Conservation (phyloP, 2,888 invertebrate genomes). For the Sphaeridia pumilis region DNA sequence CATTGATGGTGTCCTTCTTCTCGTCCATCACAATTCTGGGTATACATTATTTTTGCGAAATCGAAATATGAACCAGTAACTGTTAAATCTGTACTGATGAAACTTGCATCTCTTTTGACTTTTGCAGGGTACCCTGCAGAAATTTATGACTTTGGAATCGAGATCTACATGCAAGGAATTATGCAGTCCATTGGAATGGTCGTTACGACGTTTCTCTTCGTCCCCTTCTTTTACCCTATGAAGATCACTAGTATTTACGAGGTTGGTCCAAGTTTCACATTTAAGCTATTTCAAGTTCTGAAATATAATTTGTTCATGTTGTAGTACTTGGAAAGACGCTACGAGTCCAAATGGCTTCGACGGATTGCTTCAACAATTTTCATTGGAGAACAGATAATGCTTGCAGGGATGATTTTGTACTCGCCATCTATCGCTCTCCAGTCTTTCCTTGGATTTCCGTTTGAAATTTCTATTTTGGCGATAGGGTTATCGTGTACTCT, state of each 20-base stretch:
- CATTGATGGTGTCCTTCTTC: slow-evolving; percentile 16
- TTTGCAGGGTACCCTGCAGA: slow-evolving; percentile 30
- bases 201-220: slow-evolving; percentile 20
- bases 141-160: slow-evolving; percentile 27
- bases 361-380: slow-evolving; percentile 27
- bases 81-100: neutral
- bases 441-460: slow-evolving; percentile 24
- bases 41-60: slow-evolving; percentile 1
- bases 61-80: neutral
- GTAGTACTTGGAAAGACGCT: slow-evolving; percentile 32
- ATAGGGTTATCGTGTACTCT: slow-evolving; percentile 20
- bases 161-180: slow-evolving; percentile 25
- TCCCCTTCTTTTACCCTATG: slow-evolving; percentile 30
- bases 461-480: slow-evolving; percentile 21
- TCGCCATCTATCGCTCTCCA: slow-evolving; percentile 31
- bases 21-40: slow-evolving; percentile 18
- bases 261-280: slow-evolving; percentile 11
- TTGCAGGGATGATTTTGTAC: slow-evolving; percentile 28
- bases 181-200: slow-evolving; percentile 19
- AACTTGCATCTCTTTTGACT: neutral
- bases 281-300: neutral
- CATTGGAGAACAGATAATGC: slow-evolving; percentile 23
- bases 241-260: slow-evolving; percentile 29
- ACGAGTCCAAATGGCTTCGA: slow-evolving; percentile 22
- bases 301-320: slow-evolving; percentile 1